Conservation (phyloP, 2,888 invertebrate genomes). For the Oscheius sp. region DNA sequence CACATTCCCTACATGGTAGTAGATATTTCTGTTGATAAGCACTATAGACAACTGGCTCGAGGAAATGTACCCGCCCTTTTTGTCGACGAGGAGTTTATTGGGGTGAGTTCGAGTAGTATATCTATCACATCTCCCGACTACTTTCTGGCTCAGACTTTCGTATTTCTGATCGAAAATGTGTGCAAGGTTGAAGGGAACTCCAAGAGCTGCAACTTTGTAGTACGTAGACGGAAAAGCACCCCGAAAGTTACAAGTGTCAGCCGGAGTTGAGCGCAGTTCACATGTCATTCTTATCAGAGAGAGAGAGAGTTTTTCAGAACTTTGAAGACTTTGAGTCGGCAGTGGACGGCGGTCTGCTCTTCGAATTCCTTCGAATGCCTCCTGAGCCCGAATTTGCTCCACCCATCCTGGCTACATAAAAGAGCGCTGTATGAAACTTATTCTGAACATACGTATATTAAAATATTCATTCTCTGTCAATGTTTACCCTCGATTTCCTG, state of each 20-base stretch:
- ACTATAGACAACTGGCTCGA: slow-evolving; percentile 6
- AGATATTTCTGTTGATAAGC: slow-evolving; percentile 8
- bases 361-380: slow-evolving; percentile 23
- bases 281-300: too few species aligned
- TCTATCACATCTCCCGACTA: too few species aligned
- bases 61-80: slow-evolving; percentile 23
- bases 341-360: slow-evolving; percentile 7
- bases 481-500: slow-evolving; percentile 4
- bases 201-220: too few species aligned
- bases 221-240: too few species aligned
- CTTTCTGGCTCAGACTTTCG: too few species aligned
- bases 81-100: slow-evolving; percentile 17
- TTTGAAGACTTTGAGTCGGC: slow-evolving; percentile 26
- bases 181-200: too few species aligned
- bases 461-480: slow-evolving; percentile 2
- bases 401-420: slow-evolving; percentile 8
- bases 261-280: too few species aligned
- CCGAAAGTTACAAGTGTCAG: too few species aligned
- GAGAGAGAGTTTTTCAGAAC: not conserved
- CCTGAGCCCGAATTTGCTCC: slow-evolving; percentile 19
- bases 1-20: slow-evolving; percentile 12
- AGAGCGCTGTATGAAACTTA: not conserved
- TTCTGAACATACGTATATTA: not conserved
- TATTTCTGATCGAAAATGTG: too few species aligned
- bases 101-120: not conserved